phyloP scores from a whole-genome alignment of 2,888 invertebrate species.

The Drosophila paramelanica region DNA sequence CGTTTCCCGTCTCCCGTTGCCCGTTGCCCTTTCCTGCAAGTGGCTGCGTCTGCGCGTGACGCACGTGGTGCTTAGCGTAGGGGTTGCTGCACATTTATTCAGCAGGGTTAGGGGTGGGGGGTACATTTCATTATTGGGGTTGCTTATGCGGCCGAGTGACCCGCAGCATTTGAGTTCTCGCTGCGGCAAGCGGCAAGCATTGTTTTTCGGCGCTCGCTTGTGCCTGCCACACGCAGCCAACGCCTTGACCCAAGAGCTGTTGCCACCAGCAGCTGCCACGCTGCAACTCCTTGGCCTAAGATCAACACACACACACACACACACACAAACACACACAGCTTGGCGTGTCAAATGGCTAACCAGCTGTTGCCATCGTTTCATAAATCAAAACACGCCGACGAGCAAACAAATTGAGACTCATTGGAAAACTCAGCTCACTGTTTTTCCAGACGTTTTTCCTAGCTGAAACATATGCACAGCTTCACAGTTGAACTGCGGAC shows the following conservation, averaged over 20 bases:
- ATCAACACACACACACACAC: slow-evolving; percentile 47
- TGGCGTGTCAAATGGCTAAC: slow-evolving; percentile 69
- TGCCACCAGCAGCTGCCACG: slow-evolving; percentile 42
- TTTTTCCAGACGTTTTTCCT: slow-evolving; percentile 27
- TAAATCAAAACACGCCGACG: slow-evolving; percentile 64
- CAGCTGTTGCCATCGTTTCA: slow-evolving; percentile 64
- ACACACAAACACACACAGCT: slow-evolving; percentile 1
- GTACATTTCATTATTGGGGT: slow-evolving; percentile 40
- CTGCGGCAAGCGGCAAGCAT: slow-evolving; percentile 45
- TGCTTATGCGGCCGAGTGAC: slow-evolving; percentile 59
- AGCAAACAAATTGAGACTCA: slow-evolving; percentile 65
- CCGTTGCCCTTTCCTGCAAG: slow-evolving; percentile 28
- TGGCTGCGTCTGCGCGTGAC: slow-evolving; percentile 75
- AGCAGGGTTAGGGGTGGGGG: neutral
- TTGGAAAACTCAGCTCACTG: slow-evolving; percentile 41
- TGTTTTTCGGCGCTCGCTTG: slow-evolving; percentile 47
- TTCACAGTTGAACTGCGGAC: slow-evolving; percentile 66
- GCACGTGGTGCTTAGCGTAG: slow-evolving; percentile 59
- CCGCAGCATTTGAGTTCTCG: slow-evolving; percentile 61
- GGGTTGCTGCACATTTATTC: slow-evolving; percentile 5
- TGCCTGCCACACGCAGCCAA: slow-evolving; percentile 74
- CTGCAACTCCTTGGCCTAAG: slow-evolving; percentile 63
- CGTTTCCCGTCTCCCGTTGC: slow-evolving; percentile 16
- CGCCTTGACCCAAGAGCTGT: slow-evolving; percentile 63
- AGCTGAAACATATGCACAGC: slow-evolving; percentile 65